A percentile compares a stretch with the other conserved stretches of the same genome.
These are phyloP conservation scores for Camelus dromedarius DNA, from an alignment of 2,113 vertebrate genomes.

Conservation along the genomic window DNA sequence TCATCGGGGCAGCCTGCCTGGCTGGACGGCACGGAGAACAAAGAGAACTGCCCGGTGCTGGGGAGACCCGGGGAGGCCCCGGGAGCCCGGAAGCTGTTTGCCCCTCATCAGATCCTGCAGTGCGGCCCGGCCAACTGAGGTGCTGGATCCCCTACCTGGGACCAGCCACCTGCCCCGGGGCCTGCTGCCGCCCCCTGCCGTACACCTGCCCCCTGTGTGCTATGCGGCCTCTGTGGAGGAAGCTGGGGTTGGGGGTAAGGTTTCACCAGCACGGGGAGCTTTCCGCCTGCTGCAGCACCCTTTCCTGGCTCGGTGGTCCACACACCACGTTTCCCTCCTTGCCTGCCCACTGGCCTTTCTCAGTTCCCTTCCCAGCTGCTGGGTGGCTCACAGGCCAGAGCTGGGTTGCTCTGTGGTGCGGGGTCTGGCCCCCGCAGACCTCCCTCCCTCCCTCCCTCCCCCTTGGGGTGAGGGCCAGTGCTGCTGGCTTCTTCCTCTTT, in stretches of 20 bases:
- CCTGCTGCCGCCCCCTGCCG: background rate
- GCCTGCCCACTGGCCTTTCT: background rate
- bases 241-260: rapidly evolving
- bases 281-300: background rate
- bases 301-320: background rate
- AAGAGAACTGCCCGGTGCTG: conserved; percentile 89
- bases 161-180: too few relatives aligned
- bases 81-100: conserved; percentile 87
- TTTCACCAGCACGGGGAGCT: background rate
- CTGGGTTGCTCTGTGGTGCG: background rate
- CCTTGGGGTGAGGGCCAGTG: rapidly evolving
- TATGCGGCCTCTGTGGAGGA: background rate
- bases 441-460: background rate
- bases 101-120: conserved; percentile 80
- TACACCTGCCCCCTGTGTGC: background rate
- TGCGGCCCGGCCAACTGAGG: background rate
- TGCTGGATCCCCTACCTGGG: background rate
- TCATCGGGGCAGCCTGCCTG: rapidly evolving
- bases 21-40: conserved; percentile 89
- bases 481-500: background rate
- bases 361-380: background rate
- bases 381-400: background rate
- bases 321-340: background rate
- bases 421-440: background rate
- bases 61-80: conserved; percentile 76